Base-by-base conservation (phyloP, 2,113 vertebrate genomes). In the Acinonyx jubatus region DNA sequence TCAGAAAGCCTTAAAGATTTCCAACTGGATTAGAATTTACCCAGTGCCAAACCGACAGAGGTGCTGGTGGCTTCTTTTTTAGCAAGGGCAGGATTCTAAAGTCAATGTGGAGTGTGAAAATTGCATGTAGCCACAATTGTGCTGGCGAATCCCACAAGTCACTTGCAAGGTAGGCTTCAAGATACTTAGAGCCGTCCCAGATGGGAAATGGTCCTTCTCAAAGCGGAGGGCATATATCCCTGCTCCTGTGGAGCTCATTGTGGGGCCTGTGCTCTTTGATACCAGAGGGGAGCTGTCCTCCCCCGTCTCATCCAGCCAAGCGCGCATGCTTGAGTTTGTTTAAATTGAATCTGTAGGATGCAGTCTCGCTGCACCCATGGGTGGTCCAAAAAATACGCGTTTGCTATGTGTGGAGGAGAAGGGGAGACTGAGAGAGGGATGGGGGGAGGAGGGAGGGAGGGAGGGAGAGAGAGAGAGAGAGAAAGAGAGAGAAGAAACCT, bases 1-100 rank as follows among this genome's bases (percentile, higher is more conserved):
- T 93, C 25, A 94, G 81, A 48, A 96, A 92, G 23, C 11, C 66
- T 96, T 87, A 21, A 55, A 87, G 80, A 63, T 78, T 89, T 95
- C 55, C 85, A 71, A 76, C 52, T 80, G 50, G 25, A 41, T 91
- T 76, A 91, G 45, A 95, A 88, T 71, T 36, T 65, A 89, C 66
- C 69, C 29, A 78, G 76, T 63, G 57, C 52, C 63, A 65, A 93
- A 84, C 36, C 1, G 11, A 92, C 19, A 25, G 69, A 80, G 55
- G 11, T 78, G 23, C 68, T 33, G 13, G 38, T 3, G 7, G 0
- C 68, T 65, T 80, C 33, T 9, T 87, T 84, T 38, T 84, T 12
- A 68, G 61, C 1, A 71, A 95, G 6, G 19, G 6, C 18, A 82
- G n/a, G 48, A 23, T 90, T 86, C 73, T 87, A 61, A 89, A 87